Evolutionary conservation across 2,113 vertebrate species (phyloP).

Genomic region (Cyanoderma ruficeps): DNA sequence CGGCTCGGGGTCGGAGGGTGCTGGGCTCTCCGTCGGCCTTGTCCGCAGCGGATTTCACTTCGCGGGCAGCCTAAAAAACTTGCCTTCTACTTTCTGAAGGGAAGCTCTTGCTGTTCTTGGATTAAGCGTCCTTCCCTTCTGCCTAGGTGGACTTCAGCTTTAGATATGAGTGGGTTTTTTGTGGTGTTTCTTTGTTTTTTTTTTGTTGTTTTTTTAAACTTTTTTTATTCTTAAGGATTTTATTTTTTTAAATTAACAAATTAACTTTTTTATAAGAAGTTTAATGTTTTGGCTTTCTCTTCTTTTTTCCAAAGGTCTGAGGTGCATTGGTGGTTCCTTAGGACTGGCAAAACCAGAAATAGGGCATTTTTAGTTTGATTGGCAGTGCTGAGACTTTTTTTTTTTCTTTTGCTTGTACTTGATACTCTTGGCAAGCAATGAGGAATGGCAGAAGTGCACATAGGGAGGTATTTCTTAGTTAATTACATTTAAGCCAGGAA

Average conservation of each 20-base stretch:
- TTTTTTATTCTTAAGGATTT: neutral
- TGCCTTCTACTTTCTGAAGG: slow-evolving; percentile 72
- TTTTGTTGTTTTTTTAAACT: too few relatives aligned
- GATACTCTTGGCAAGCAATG: slow-evolving; percentile 85
- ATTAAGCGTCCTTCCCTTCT: neutral
- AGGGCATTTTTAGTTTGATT: slow-evolving; percentile 68
- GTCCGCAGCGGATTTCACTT: neutral
- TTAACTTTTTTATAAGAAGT: neutral
- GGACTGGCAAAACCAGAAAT: slow-evolving; percentile 58
- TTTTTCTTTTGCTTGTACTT: slow-evolving; percentile 54
- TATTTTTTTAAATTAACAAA: neutral
- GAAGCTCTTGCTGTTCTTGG: slow-evolving; percentile 56
- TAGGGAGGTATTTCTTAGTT: slow-evolving; percentile 86
- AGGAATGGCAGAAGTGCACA: slow-evolving; percentile 87
- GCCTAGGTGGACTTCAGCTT: slow-evolving; percentile 36
- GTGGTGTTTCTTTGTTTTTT: neutral
- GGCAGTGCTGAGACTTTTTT: slow-evolving; percentile 39
- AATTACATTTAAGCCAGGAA: slow-evolving; percentile 91
- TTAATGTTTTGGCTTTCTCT: neutral
- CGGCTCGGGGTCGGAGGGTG: neutral
- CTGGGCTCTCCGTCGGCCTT: neutral
- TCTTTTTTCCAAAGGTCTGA: neutral
- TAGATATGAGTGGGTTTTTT: neutral
- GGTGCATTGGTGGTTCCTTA: slow-evolving; percentile 30
- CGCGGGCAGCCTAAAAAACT: slow-evolving; percentile 67